A percentile compares a stretch with the other conserved stretches of the same genome.
Conservation (phyloP, 2,888 invertebrate genomes). For the Petrolisthes cinctipes region DNA sequence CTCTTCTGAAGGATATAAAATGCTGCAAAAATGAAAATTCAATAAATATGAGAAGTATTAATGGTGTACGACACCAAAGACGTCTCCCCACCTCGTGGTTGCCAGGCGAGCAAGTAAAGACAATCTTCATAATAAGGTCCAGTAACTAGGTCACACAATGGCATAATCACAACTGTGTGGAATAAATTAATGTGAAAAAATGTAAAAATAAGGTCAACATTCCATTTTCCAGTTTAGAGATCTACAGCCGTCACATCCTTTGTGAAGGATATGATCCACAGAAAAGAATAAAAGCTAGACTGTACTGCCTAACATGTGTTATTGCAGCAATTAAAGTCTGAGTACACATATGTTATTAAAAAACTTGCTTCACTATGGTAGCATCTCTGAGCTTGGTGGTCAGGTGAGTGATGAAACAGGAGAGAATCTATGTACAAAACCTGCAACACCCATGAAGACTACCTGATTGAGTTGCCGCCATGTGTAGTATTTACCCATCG, state of each 20-base stretch:
- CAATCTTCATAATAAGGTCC: conserved; percentile 12
- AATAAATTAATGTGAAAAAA: conserved; percentile 24
- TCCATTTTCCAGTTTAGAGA: conserved; percentile 31
- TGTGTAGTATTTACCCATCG: not conserved
- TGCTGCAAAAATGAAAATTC: conserved; percentile 30
- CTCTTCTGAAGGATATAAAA: conserved; percentile 28
- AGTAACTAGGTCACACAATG: conserved; percentile 24
- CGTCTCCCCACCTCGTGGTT: not conserved
- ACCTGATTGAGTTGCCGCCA: conserved; percentile 16
- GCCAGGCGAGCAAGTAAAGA: conserved; percentile 2
- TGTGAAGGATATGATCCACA: conserved; percentile 18
- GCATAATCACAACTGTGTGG: conserved; percentile 34
- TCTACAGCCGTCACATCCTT: conserved; percentile 31
- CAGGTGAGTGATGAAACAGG: not conserved
- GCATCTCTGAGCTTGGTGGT: not conserved
- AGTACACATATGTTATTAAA: not conserved
- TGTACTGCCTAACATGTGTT: conserved; percentile 10
- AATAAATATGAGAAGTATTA: conserved; percentile 40
- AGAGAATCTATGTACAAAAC: not conserved
- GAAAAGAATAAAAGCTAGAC: conserved; percentile 10
- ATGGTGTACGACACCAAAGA: not conserved
- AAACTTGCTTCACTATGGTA: not conserved
- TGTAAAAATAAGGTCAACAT: conserved; percentile 31
- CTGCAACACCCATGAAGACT: conserved; percentile 15
- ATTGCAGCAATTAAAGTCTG: not conserved